These are phyloP conservation scores for Pipa parva DNA, from an alignment of 2,113 vertebrate genomes.

Conservation along the genomic window DNA sequence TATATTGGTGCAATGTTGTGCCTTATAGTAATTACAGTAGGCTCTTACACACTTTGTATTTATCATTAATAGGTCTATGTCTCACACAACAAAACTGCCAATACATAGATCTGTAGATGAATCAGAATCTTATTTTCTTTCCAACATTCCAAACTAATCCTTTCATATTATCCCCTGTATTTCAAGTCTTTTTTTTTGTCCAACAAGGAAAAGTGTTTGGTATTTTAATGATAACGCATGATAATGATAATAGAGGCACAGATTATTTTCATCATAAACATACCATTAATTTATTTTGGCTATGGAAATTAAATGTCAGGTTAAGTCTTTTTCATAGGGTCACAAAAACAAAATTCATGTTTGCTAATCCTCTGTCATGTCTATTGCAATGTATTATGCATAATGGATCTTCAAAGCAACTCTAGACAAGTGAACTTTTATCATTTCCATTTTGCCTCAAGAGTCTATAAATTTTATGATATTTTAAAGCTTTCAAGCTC, in stretches of 20 bases:
- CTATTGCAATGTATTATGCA: conserved; percentile 32
- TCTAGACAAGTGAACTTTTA: conserved; percentile 29
- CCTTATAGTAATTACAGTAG: too few relatives aligned
- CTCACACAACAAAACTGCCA: too few relatives aligned
- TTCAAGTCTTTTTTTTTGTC: too few relatives aligned
- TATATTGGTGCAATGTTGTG: too few relatives aligned
- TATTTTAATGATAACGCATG: background rate
- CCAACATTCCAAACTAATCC: too few relatives aligned
- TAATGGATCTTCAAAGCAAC: conserved; percentile 33
- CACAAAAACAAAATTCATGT: conserved; percentile 13
- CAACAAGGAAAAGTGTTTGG: too few relatives aligned
- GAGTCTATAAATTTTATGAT: conserved; percentile 36
- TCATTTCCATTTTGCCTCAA: conserved; percentile 36
- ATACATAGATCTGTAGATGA: too few relatives aligned
- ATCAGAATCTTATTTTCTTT: too few relatives aligned
- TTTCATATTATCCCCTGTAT: too few relatives aligned
- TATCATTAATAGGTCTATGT: too few relatives aligned
- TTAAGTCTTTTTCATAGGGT: background rate
- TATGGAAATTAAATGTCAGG: background rate
- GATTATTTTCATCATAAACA: background rate
- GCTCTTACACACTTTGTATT: too few relatives aligned
- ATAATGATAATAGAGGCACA: background rate
- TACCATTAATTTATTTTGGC: background rate
- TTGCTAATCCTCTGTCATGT: conserved; percentile 20
- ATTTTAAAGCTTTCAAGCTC: conserved; percentile 37